phyloP scores from a whole-genome alignment of 1,140 invertebrate species.

The Pemphigus obesinymphae region DNA sequence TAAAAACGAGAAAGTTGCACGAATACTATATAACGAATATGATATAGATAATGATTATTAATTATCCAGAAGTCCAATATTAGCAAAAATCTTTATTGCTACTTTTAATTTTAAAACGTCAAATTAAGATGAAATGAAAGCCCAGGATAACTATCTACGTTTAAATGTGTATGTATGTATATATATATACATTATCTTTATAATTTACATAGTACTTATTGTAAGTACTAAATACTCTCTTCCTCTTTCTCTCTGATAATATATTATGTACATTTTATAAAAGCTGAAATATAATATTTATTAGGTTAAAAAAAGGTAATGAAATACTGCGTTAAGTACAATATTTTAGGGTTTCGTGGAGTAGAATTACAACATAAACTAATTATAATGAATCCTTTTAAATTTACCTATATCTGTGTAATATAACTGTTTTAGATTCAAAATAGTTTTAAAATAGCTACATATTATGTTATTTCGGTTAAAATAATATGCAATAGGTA shows the following conservation, averaged over 20 bases:
- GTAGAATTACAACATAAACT: conserved; percentile 5
- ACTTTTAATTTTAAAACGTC: too few relatives aligned
- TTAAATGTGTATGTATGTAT: neutral
- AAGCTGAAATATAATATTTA: neutral
- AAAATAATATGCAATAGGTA: too few relatives aligned
- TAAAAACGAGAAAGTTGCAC: too few relatives aligned
- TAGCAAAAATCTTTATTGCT: too few relatives aligned
- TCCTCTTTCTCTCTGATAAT: too few relatives aligned
- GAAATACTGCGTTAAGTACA: neutral
- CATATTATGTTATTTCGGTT: too few relatives aligned
- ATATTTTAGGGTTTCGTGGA: neutral
- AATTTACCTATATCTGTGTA: neutral
- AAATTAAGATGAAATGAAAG: too few relatives aligned
- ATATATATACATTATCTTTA: neutral
- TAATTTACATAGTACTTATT: neutral
- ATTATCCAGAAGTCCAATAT: too few relatives aligned
- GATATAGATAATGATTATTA: too few relatives aligned
- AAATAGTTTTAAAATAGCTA: too few relatives aligned
- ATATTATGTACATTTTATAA: neutral
- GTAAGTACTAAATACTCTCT: too few relatives aligned
- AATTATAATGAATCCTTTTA: neutral
- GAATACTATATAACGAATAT: too few relatives aligned
- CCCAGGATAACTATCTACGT: neutral
- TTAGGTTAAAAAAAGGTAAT: neutral
- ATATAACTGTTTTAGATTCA: neutral